Evolutionary conservation across 2,888 invertebrate genomes (phyloP).

Genomic region (Laspeyria flexula): DNA sequence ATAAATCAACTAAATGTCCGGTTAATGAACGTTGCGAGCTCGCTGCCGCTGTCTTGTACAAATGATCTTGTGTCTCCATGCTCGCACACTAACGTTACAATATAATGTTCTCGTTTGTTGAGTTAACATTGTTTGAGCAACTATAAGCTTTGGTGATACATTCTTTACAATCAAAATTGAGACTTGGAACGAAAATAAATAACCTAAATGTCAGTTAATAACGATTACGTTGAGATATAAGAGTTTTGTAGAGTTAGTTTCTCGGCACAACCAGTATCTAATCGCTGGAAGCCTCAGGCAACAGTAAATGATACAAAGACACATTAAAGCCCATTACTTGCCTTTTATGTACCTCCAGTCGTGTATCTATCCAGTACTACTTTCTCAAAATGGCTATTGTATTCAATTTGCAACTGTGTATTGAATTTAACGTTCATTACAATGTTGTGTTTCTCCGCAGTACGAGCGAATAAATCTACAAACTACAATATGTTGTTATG

Average conservation of each 20-base stretch:
- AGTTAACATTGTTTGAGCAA: neutral
- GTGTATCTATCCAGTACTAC: neutral
- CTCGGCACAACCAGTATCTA: neutral
- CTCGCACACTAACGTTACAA: neutral
- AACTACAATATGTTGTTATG: too few species aligned
- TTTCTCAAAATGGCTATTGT: neutral
- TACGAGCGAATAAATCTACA: neutral
- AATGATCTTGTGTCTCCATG: constrained; percentile 8
- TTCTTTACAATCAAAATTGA: too few species aligned
- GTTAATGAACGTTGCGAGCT: constrained; percentile 21
- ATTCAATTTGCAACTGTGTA: neutral
- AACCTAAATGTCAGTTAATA: too few species aligned
- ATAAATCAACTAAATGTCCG: constrained; percentile 22
- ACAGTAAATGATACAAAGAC: neutral
- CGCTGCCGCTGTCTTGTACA: constrained; percentile 11
- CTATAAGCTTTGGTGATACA: neutral
- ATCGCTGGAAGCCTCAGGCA: neutral
- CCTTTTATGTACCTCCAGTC: neutral
- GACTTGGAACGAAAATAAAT: too few species aligned
- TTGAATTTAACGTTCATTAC: neutral
- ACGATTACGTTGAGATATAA: too few species aligned
- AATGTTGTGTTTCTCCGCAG: neutral
- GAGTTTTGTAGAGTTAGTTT: neutral
- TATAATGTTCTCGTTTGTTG: neutral
- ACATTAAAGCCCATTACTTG: neutral